Conservation (phyloP, 2,888 invertebrate genomes). For the Lasioglossum morio region DNA sequence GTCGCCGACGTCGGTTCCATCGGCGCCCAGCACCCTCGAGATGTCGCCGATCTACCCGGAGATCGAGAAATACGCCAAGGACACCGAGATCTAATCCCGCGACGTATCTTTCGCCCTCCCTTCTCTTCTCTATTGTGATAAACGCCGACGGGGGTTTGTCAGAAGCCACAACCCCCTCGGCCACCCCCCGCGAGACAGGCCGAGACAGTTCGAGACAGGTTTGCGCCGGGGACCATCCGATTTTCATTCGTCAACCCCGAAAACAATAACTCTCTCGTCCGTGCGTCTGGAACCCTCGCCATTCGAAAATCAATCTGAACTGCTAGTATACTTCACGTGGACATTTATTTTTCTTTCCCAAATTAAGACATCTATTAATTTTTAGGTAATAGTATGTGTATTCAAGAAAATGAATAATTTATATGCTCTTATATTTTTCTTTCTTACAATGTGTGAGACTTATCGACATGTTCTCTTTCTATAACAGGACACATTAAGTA, state of each 20-base stretch:
- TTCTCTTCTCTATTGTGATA: conserved; percentile 69
- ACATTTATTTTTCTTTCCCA: no score
- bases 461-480: no score
- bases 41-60: conserved; percentile 94
- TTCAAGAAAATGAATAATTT: no score
- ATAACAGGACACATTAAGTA: no score
- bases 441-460: no score
- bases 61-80: conserved; percentile 92
- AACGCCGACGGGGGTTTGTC: conserved; percentile 49
- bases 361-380: no score
- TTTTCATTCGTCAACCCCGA: not conserved
- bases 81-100: conserved; percentile 91
- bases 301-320: not conserved
- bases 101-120: not conserved
- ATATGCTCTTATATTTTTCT: no score
- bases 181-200: conserved; percentile 47
- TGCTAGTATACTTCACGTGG: no score
- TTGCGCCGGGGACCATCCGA: conserved; percentile 36
- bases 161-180: conserved; percentile 40
- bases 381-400: no score
- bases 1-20: conserved; percentile 87
- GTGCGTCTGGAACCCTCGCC: not conserved
- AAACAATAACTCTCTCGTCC: not conserved
- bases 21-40: conserved; percentile 94
- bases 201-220: conserved; percentile 33